Conservation (phyloP, 2,888 invertebrate genomes). For the Neria commutata region DNA sequence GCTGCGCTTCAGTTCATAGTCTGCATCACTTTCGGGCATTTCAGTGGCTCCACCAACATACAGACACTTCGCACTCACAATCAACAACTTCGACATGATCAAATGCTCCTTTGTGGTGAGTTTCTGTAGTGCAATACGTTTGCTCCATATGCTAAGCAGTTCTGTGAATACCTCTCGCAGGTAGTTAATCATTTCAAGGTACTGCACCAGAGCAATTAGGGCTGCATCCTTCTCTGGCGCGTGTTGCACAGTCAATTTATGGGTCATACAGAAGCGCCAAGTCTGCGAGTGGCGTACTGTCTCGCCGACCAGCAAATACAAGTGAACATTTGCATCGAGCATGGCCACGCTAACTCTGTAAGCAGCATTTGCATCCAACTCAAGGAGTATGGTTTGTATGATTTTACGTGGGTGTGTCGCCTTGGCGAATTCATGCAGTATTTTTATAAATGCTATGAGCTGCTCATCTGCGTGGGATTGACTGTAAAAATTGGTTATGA, state of each 20-base stretch:
- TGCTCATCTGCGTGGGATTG: conserved; percentile 62
- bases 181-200: conserved; percentile 63
- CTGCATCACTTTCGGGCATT: conserved; percentile 31
- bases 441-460: conserved; percentile 64
- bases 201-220: conserved; percentile 69
- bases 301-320: conserved; percentile 61
- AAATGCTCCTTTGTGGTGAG: conserved; percentile 73
- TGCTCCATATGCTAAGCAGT: conserved; percentile 72
- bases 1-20: conserved; percentile 51
- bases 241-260: conserved; percentile 67
- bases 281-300: conserved; percentile 64
- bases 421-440: conserved; percentile 62
- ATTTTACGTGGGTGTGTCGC: conserved; percentile 20
- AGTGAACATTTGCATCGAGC: conserved; percentile 63
- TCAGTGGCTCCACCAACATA: conserved; percentile 13
- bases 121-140: conserved; percentile 68
- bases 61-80: conserved; percentile 66
- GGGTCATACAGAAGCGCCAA: conserved; percentile 73
- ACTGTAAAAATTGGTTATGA: conserved; percentile 66
- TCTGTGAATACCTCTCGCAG: conserved; percentile 65
- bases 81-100: conserved; percentile 71
- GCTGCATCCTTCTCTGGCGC: conserved; percentile 64
- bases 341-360: conserved; percentile 63
- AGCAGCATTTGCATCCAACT: conserved; percentile 66
- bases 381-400: conserved; percentile 63